These are phyloP conservation scores for Heliconius nattereri DNA, from an alignment of 1,140 invertebrate species.

Conservation along the genomic window DNA sequence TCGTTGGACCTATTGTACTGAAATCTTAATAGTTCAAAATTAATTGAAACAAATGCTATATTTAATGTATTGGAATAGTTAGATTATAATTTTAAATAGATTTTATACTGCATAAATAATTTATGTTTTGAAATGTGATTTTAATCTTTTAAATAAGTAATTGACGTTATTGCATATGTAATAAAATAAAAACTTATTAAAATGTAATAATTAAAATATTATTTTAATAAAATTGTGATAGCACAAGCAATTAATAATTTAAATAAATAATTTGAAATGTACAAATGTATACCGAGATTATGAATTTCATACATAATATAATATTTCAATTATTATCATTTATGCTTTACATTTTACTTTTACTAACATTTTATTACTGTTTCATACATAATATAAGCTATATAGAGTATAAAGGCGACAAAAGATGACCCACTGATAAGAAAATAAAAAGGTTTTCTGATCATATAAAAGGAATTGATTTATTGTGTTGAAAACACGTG, in stretches of 20 bases:
- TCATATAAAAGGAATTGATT: constrained; percentile 36
- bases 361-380: too few species aligned
- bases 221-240: neutral
- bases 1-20: too few species aligned
- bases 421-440: neutral
- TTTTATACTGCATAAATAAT: neutral
- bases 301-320: neutral
- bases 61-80: too few species aligned
- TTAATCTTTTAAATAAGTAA: neutral
- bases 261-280: neutral
- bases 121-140: neutral
- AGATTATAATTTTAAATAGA: too few species aligned
- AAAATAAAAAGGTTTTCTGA: neutral
- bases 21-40: too few species aligned
- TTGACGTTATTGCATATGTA: neutral
- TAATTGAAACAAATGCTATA: too few species aligned
- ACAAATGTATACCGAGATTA: neutral
- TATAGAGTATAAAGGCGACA: neutral
- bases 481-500: constrained; percentile 52
- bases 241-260: neutral
- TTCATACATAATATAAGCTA: neutral
- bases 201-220: too few species aligned
- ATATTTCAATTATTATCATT: too few species aligned
- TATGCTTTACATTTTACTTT: neutral
- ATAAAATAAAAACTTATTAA: neutral